These are phyloP conservation scores for Pogonognathellus flavescens DNA, from an alignment of 1,140 invertebrate genomes.

Conservation along the genomic window DNA sequence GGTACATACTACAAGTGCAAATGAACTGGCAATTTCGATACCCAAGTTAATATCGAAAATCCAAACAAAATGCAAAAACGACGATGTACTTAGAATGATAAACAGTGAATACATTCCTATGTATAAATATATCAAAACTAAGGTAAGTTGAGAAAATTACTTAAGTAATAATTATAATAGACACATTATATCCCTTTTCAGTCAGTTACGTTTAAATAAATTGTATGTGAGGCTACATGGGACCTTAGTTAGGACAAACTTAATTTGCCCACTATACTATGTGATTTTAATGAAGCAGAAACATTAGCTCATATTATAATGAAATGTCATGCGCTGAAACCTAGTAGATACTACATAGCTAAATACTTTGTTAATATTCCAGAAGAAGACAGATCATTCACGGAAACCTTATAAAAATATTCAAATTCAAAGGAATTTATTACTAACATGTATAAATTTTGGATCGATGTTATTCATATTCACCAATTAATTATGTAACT, in stretches of 20 bases:
- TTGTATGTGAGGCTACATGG: constrained; percentile 5
- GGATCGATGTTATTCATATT: no score
- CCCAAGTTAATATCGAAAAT: background rate
- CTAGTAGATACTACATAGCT: no score
- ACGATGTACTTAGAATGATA: background rate
- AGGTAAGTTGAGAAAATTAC: background rate
- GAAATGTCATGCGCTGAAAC: background rate
- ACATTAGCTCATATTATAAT: background rate
- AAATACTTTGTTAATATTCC: no score
- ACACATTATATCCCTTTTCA: no score
- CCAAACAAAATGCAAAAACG: background rate
- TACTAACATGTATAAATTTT: no score
- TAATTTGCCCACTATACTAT: background rate
- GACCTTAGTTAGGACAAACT: background rate
- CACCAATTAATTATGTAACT: no score
- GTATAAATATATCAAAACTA: background rate
- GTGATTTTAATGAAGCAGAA: background rate
- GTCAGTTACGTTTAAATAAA: background rate
- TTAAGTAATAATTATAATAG: no score
- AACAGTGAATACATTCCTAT: constrained; percentile 3
- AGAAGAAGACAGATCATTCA: no score
- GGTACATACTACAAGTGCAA: background rate
- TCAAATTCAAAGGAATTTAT: no score
- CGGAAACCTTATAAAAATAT: no score
- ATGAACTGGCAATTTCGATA: background rate